Percentiles rank a stretch among this genome's conserved stretches.
These are phyloP conservation scores for Apostichopus japonicus DNA, from an alignment of 35 echinoderm and acorn worm species.

Conservation along the genomic window DNA sequence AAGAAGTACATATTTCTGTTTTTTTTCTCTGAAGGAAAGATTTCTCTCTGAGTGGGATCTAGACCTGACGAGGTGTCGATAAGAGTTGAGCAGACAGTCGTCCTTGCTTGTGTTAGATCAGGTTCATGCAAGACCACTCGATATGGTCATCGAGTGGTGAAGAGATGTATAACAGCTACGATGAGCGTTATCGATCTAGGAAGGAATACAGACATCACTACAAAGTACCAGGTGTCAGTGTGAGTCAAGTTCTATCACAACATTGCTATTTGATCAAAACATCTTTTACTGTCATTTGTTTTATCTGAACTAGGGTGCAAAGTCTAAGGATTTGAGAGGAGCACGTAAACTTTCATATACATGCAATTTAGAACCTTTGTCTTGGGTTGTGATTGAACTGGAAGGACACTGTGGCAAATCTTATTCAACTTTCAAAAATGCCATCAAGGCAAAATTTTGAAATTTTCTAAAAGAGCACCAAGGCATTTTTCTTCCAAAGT, in stretches of 20 bases:
- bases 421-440: too few relatives aligned
- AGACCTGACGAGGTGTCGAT: neutral
- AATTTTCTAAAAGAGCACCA: too few relatives aligned
- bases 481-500: too few relatives aligned
- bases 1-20: neutral
- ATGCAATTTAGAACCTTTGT: too few relatives aligned
- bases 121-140: neutral
- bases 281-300: too few relatives aligned
- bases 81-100: neutral
- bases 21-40: neutral
- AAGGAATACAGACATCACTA: slow-evolving; percentile 22
- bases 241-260: neutral
- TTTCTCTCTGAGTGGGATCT: neutral
- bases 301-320: too few relatives aligned
- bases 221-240: slow-evolving; percentile 32
- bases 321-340: too few relatives aligned
- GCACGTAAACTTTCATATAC: too few relatives aligned
- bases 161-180: slow-evolving; percentile 21
- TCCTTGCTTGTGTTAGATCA: neutral
- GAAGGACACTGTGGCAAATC: too few relatives aligned
- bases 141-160: slow-evolving; percentile 19
- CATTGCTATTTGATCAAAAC: too few relatives aligned
- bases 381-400: too few relatives aligned
- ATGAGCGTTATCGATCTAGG: neutral
- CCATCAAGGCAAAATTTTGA: too few relatives aligned